A percentile compares a stretch with the other conserved stretches of the same genome.
These are phyloP conservation scores for Amblyraja radiata DNA, from an alignment of 2,797 vertebrate genomes.

Conservation along the genomic window DNA sequence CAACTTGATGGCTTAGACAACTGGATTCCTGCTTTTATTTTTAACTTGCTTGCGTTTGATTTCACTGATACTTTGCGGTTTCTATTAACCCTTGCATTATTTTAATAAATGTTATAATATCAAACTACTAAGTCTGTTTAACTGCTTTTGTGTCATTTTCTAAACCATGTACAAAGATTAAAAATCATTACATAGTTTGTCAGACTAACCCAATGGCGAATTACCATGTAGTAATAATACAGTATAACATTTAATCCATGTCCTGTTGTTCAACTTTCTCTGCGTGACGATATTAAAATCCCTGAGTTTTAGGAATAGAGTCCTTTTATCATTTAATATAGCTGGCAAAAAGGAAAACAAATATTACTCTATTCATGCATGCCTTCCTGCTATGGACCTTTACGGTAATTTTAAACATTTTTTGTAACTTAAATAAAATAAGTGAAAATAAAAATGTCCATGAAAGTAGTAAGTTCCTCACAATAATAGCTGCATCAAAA, in stretches of 20 bases:
- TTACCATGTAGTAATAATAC: constrained; percentile 61
- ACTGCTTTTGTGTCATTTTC: constrained; percentile 67
- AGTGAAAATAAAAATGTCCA: constrained; percentile 41
- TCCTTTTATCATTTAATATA: constrained; percentile 47
- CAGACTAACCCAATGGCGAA: constrained; percentile 65
- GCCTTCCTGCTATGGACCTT: constrained; percentile 54
- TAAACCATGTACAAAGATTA: constrained; percentile 58
- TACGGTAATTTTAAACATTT: constrained; percentile 63
- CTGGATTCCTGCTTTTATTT: constrained; percentile 63
- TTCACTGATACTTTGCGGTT: constrained; percentile 78
- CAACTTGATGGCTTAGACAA: constrained; percentile 69
- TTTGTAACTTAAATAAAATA: constrained; percentile 48
- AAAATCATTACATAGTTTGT: constrained; percentile 57
- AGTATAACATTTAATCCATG: constrained; percentile 61
- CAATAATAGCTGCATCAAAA: constrained; percentile 10
- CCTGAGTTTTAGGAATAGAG: constrained; percentile 55
- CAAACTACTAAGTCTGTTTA: constrained; percentile 78
- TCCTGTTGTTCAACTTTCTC: constrained; percentile 58
- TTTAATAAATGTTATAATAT: constrained; percentile 84
- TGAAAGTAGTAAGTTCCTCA: neutral
- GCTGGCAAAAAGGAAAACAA: constrained; percentile 55
- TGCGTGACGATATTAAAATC: constrained; percentile 52
- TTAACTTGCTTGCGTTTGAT: constrained; percentile 76
- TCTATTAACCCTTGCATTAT: constrained; percentile 81
- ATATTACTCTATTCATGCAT: constrained; percentile 53